Conservation (phyloP, 2,888 invertebrate species). For the Caenorhabditis auriculariae region DNA sequence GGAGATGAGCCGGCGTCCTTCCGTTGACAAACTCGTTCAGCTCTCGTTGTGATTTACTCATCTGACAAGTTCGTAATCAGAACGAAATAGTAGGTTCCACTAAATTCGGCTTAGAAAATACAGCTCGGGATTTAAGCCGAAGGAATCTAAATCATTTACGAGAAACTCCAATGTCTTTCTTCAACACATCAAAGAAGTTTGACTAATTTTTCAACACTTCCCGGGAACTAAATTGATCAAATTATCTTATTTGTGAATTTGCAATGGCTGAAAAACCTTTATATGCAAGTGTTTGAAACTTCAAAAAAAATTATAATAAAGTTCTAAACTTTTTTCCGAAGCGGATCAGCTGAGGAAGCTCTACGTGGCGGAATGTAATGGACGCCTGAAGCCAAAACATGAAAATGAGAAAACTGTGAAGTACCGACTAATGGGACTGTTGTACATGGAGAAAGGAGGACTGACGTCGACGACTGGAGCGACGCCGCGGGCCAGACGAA, state of each 20-base stretch:
- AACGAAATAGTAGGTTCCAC: too few species aligned
- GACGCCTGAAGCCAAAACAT: conserved; percentile 33
- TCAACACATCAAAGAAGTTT: too few species aligned
- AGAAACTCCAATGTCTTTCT: too few species aligned
- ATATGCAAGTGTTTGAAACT: background rate
- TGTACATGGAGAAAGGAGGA: conserved; percentile 44
- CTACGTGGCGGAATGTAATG: conserved; percentile 36
- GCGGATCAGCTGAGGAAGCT: conserved; percentile 33
- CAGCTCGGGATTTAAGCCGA: too few species aligned
- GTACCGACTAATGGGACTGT: conserved; percentile 41
- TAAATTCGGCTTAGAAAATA: too few species aligned
- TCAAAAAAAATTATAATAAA: background rate
- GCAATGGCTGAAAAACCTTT: too few species aligned
- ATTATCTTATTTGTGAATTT: too few species aligned
- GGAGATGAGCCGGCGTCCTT: conserved; percentile 2
- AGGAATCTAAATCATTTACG: too few species aligned
- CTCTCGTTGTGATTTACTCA: conserved; percentile 34
- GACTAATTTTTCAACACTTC: too few species aligned
- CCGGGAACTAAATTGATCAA: too few species aligned
- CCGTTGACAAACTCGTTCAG: conserved; percentile 33
- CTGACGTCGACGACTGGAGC: conserved; percentile 27
- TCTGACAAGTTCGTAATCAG: background rate
- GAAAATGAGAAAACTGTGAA: background rate
- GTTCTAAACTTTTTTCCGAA: conserved; percentile 10
- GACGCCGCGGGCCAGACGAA: conserved; percentile 34